Conservation (phyloP, 2,888 invertebrate species). For the Lasioglossum calceatum region DNA sequence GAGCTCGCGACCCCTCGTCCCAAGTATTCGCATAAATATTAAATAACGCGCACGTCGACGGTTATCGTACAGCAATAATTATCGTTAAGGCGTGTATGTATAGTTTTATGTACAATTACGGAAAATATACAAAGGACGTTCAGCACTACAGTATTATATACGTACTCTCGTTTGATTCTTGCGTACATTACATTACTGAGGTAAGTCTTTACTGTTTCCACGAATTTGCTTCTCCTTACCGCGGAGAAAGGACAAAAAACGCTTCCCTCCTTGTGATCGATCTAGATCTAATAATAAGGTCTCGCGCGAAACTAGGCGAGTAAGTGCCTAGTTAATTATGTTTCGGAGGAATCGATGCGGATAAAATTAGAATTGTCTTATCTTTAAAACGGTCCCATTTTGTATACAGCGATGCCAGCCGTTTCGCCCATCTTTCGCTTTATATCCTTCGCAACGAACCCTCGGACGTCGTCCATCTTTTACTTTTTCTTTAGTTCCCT, state of each 20-base stretch:
- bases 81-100: slow-evolving; percentile 71
- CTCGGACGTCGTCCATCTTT: neutral
- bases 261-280: slow-evolving; percentile 35
- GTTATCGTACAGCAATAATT: slow-evolving; percentile 67
- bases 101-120: slow-evolving; percentile 72
- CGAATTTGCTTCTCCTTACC: slow-evolving; percentile 43
- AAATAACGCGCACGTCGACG: slow-evolving; percentile 67
- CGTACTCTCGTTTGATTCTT: slow-evolving; percentile 76
- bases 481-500: neutral
- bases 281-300: slow-evolving; percentile 37
- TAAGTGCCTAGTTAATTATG: neutral
- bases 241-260: slow-evolving; percentile 42
- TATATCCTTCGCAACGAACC: slow-evolving; percentile 30
- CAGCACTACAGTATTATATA: slow-evolving; percentile 72
- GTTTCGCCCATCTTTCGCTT: slow-evolving; percentile 42
- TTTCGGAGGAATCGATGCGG: slow-evolving; percentile 41
- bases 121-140: slow-evolving; percentile 76
- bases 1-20: slow-evolving; percentile 24
- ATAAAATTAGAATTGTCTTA: slow-evolving; percentile 68
- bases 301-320: slow-evolving; percentile 24
- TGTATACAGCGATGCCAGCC: slow-evolving; percentile 69
- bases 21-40: slow-evolving; percentile 64
- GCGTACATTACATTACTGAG: slow-evolving; percentile 73
- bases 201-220: slow-evolving; percentile 73
- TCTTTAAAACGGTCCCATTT: slow-evolving; percentile 72